A percentile compares a stretch with the other conserved stretches of the same genome.
Evolutionary conservation across 1,140 invertebrate genomes (phyloP).

Genomic region (Schlechtendalia chinensis): DNA sequence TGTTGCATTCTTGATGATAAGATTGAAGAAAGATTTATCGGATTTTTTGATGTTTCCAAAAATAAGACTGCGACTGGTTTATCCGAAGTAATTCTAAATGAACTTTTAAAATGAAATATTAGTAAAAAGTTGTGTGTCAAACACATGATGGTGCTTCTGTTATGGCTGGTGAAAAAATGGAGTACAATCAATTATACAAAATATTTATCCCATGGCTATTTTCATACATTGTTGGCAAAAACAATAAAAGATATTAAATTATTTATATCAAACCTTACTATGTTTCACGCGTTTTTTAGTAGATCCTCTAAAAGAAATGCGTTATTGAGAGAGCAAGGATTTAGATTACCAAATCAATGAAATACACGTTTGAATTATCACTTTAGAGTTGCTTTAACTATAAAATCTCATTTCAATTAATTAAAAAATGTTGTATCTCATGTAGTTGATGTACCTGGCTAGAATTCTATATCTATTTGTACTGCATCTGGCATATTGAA

Average conservation of each 20-base stretch:
- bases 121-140: conserved; percentile 50
- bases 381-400: not conserved
- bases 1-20: no score
- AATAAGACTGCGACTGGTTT: conserved; percentile 29
- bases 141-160: conserved; percentile 51
- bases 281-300: conserved; percentile 51
- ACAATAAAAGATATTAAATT: conserved; percentile 49
- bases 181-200: no score
- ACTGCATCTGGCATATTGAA: conserved; percentile 5
- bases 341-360: conserved; percentile 7
- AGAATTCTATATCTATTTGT: not conserved
- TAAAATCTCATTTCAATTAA: conserved; percentile 6
- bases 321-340: not conserved
- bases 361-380: conserved; percentile 12
- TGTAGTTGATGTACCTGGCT: not conserved
- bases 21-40: conserved; percentile 55
- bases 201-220: no score
- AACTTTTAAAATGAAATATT: conserved; percentile 3
- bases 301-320: conserved; percentile 41
- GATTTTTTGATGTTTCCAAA: conserved; percentile 31
- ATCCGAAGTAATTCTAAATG: conserved; percentile 13
- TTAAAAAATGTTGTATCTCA: not conserved
- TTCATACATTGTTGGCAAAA: conserved; percentile 52
- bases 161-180: conserved; percentile 51
- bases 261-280: no score